phyloP scores from a whole-genome alignment of 2,113 vertebrate species.

The Pontoporia blainvillei region DNA sequence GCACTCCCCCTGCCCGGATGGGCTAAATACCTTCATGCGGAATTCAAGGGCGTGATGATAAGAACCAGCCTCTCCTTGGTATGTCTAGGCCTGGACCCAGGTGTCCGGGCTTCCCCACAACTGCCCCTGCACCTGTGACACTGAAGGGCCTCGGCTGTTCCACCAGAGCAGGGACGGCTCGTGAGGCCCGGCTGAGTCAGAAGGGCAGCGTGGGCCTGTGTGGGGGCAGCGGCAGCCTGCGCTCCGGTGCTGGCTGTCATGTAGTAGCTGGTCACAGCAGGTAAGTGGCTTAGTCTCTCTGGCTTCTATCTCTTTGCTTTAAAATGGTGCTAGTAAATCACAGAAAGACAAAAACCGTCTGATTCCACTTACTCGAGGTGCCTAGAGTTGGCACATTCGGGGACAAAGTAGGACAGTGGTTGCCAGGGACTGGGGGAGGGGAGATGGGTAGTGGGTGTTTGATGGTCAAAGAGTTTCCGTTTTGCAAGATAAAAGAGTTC shows the following conservation, averaged over 20 bases:
- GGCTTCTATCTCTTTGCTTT: neutral
- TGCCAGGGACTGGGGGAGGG: neutral
- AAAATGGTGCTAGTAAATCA: neutral
- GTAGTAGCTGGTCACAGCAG: neutral
- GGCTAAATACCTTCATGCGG: neutral
- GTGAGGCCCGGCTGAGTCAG: rapidly evolving
- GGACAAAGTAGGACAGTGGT: neutral
- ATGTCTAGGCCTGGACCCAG: neutral
- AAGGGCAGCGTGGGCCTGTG: neutral
- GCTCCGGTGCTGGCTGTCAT: neutral
- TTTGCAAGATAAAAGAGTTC: neutral
- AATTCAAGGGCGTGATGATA: too few species aligned
- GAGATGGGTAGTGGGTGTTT: rapidly evolving
- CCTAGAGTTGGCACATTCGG: neutral
- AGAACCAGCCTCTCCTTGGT: neutral
- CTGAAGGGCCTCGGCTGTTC: neutral
- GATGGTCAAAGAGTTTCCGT: neutral
- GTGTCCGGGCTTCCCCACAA: neutral
- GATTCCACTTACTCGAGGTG: neutral
- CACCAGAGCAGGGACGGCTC: rapidly evolving
- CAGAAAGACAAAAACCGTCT: neutral
- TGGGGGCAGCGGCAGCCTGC: neutral
- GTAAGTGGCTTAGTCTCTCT: neutral
- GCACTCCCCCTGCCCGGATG: neutral
- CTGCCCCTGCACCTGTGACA: neutral